Percentiles rank a stretch among this genome's conserved stretches.
phyloP scores from a whole-genome alignment of 2,888 invertebrate species.

The Nomada hirtipes region DNA sequence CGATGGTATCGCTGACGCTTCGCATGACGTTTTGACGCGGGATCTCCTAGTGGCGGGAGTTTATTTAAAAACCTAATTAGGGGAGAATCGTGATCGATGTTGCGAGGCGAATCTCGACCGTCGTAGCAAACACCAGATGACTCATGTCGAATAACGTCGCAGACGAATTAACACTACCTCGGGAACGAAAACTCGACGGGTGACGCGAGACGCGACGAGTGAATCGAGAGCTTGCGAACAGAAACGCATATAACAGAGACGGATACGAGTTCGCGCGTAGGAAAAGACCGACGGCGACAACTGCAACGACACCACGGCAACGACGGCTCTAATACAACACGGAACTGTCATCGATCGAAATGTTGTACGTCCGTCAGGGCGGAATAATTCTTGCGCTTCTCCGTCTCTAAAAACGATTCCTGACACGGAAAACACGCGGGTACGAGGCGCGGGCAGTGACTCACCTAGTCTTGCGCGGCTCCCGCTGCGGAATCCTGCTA shows the following conservation, averaged over 20 bases:
- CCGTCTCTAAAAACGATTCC: not conserved
- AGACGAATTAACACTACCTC: not conserved
- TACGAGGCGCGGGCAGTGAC: slow-evolving; percentile 40
- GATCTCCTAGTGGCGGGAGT: slow-evolving; percentile 21
- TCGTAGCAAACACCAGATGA: slow-evolving; percentile 37
- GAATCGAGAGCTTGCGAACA: not conserved
- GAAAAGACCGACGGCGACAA: slow-evolving; percentile 6
- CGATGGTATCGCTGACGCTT: slow-evolving; percentile 38
- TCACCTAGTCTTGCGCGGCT: slow-evolving; percentile 72
- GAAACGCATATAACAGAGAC: not conserved
- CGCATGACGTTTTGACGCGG: slow-evolving; percentile 1
- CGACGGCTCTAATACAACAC: slow-evolving; percentile 21
- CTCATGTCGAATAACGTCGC: slow-evolving; percentile 24
- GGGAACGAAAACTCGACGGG: slow-evolving; percentile 11
- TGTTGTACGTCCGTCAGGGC: not conserved
- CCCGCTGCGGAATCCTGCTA: slow-evolving; percentile 74
- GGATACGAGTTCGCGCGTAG: slow-evolving; percentile 19
- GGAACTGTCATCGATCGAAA: slow-evolving; percentile 65
- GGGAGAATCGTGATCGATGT: slow-evolving; percentile 53
- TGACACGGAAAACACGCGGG: slow-evolving; percentile 16
- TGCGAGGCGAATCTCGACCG: slow-evolving; percentile 37
- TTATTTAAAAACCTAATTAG: slow-evolving; percentile 28
- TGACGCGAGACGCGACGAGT: not conserved
- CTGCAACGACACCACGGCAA: not conserved
- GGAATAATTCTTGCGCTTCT: not conserved